Percentiles rank a stretch among this genome's conserved stretches.
These are phyloP conservation scores for Drosophila pullipes DNA, from an alignment of 2,888 invertebrate genomes.

Conservation along the genomic window DNA sequence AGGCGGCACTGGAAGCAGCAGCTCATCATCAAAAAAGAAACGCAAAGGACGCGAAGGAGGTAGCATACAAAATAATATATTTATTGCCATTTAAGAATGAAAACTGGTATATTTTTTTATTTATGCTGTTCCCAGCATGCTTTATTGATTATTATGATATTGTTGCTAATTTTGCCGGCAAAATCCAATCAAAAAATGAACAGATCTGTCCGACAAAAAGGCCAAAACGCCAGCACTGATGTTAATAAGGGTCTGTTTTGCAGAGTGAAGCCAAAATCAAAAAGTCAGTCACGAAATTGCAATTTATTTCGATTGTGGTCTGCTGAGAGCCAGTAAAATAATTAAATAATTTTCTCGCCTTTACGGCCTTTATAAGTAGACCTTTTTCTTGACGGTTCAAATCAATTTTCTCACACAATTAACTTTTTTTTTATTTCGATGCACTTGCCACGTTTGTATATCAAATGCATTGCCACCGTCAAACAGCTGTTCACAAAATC, in stretches of 20 bases:
- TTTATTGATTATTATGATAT: neutral
- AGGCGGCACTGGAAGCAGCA: constrained; percentile 85
- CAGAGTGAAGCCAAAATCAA: neutral
- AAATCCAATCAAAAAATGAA: neutral
- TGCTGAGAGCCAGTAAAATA: neutral
- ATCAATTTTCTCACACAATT: neutral
- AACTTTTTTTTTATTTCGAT: neutral
- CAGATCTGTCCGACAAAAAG: neutral
- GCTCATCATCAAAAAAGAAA: constrained; percentile 91
- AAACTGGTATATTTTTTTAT: neutral
- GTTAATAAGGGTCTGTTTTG: neutral
- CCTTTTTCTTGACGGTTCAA: neutral
- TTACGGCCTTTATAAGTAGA: neutral
- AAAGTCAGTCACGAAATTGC: neutral
- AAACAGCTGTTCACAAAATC: neutral
- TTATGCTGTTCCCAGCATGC: neutral
- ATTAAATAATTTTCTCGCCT: neutral
- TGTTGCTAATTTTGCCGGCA: neutral
- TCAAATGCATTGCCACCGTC: neutral
- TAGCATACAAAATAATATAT: constrained; percentile 67
- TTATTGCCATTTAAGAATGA: neutral
- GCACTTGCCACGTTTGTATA: neutral
- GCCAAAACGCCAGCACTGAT: neutral
- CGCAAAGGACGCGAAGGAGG: constrained; percentile 94
- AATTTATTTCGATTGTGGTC: neutral